Conservation (phyloP, 2,113 vertebrate species). For the Aramus guarauna region DNA sequence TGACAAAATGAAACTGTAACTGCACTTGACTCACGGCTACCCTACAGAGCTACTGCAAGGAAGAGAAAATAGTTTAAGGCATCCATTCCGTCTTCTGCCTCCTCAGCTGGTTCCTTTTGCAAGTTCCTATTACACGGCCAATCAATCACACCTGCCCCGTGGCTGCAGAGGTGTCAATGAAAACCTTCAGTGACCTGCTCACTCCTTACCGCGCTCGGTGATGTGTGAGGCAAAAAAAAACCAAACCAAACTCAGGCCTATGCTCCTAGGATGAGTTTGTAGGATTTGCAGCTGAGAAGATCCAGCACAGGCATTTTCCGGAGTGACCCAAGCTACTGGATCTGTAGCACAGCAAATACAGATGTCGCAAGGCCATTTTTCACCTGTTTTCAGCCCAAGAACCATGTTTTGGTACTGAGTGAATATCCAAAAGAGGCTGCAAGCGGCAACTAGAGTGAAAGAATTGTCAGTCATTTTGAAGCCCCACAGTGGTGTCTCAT, state of each 20-base stretch:
- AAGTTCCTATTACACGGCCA: background rate
- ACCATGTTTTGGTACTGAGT: background rate
- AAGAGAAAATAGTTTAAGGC: background rate
- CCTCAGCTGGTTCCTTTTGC: background rate
- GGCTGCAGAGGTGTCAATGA: background rate
- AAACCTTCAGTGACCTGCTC: background rate
- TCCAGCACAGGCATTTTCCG: background rate
- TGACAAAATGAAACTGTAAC: background rate
- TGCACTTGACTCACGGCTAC: background rate
- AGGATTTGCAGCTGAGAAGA: background rate
- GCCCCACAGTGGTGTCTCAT: background rate
- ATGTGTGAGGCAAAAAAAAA: background rate
- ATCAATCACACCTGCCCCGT: background rate
- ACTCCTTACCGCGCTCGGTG: background rate
- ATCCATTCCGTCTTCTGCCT: background rate
- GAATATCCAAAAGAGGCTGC: background rate
- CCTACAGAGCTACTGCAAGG: background rate
- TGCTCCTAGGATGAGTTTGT: background rate
- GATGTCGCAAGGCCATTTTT: background rate
- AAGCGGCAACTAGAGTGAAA: background rate
- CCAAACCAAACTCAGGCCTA: background rate
- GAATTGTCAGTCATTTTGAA: background rate
- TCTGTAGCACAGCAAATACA: background rate
- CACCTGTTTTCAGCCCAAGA: background rate
- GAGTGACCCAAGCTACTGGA: rapidly evolving